Percentiles rank a stretch among this genome's conserved stretches.
Evolutionary conservation across 2,113 vertebrate genomes (phyloP).

Genomic region (Helogale parvula): DNA sequence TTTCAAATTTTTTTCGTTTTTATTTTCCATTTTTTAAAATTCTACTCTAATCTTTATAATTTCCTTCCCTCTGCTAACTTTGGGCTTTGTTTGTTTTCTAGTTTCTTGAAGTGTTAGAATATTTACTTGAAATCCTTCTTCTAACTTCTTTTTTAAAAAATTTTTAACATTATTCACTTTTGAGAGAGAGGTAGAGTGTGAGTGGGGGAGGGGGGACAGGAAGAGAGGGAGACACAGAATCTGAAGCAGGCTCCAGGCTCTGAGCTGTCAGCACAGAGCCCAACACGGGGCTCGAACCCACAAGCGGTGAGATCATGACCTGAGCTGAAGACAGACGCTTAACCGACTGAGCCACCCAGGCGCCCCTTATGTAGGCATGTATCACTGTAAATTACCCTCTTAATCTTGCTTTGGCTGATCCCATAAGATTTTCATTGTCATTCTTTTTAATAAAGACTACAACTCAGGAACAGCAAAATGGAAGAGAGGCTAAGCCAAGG

Average conservation of each 20-base stretch:
- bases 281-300: too few species aligned
- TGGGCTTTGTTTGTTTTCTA: neutral
- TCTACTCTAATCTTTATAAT: neutral
- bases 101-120: neutral
- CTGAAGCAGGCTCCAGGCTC: too few species aligned
- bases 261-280: too few species aligned
- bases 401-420: neutral
- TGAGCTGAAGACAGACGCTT: too few species aligned
- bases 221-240: too few species aligned
- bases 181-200: too few species aligned
- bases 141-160: neutral
- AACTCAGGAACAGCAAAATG: neutral
- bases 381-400: neutral
- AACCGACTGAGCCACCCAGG: too few species aligned
- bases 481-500: too few species aligned
- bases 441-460: neutral
- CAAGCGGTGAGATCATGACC: too few species aligned
- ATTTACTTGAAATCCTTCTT: neutral
- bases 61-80: neutral
- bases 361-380: neutral
- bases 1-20: neutral
- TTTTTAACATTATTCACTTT: too few species aligned
- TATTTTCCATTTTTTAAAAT: neutral
- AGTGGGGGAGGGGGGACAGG: too few species aligned
- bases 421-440: neutral